Conservation (phyloP, 2,113 vertebrate genomes). For the Neogobius melanostomus region DNA sequence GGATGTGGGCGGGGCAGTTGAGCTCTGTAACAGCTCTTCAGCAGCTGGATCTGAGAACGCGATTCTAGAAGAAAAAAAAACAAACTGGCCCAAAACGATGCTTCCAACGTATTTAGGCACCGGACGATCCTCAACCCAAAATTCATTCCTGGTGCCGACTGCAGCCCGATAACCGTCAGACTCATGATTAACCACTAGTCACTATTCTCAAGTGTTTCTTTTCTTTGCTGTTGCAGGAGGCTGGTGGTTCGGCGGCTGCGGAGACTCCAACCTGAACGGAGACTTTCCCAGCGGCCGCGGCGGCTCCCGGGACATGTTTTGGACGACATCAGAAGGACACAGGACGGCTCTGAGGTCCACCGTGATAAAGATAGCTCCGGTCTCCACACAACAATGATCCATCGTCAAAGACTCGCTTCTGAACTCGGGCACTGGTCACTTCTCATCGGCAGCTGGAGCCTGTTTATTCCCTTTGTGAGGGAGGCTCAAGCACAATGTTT, state of each 20-base stretch:
- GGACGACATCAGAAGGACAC: slow-evolving; percentile 79
- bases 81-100: too few species aligned
- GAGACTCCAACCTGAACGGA: slow-evolving; percentile 82
- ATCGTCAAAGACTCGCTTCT: neutral
- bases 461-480: neutral
- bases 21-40: too few species aligned
- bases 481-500: neutral
- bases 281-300: slow-evolving; percentile 77
- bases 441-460: neutral
- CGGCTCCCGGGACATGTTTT: slow-evolving; percentile 77
- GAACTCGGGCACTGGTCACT: neutral
- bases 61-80: too few species aligned
- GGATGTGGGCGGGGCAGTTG: too few species aligned
- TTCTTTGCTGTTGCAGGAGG: slow-evolving; percentile 73
- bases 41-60: too few species aligned
- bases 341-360: slow-evolving; percentile 75
- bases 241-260: slow-evolving; percentile 90
- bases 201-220: neutral
- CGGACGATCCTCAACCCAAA: too few species aligned
- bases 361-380: slow-evolving; percentile 79
- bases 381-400: slow-evolving; percentile 27
- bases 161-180: too few species aligned
- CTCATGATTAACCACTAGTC: neutral
- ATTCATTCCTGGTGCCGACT: too few species aligned
- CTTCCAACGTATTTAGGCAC: too few species aligned